A percentile compares a stretch with the other conserved stretches of the same genome.
phyloP scores from a whole-genome alignment of 2,888 invertebrate genomes.

The Prenolepis imparis region DNA sequence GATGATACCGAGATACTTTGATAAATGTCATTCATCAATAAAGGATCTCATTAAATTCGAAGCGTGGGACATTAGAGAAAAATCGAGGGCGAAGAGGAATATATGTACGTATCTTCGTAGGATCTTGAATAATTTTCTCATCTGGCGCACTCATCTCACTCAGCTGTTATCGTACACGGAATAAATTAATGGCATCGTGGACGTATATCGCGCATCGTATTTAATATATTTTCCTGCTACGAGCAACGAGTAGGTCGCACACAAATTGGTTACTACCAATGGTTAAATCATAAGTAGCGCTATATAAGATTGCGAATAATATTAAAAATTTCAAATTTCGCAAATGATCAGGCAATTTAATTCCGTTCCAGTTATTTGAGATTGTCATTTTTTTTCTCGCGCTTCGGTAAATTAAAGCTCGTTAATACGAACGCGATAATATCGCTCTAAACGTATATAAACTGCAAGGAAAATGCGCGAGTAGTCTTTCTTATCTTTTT shows the following conservation, averaged over 20 bases:
- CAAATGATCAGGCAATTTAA: not conserved
- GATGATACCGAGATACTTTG: slow-evolving; percentile 69
- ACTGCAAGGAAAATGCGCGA: not conserved
- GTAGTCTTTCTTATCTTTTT: not conserved
- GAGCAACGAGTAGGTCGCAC: not conserved
- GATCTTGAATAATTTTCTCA: slow-evolving; percentile 68
- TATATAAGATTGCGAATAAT: not conserved
- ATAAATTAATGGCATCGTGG: slow-evolving; percentile 64
- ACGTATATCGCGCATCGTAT: not conserved
- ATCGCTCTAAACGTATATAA: not conserved
- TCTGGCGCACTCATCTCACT: slow-evolving; percentile 49
- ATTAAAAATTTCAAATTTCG: not conserved
- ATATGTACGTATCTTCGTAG: slow-evolving; percentile 50
- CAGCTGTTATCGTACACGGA: slow-evolving; percentile 54
- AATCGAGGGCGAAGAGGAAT: slow-evolving; percentile 55
- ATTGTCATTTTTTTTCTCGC: not conserved
- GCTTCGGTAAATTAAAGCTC: not conserved
- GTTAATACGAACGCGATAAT: not conserved
- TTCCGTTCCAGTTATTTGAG: not conserved
- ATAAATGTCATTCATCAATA: slow-evolving; percentile 79
- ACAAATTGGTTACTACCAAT: not conserved
- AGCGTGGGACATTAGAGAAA: slow-evolving; percentile 54
- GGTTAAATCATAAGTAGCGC: not conserved
- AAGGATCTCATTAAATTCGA: slow-evolving; percentile 81
- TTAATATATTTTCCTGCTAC: slow-evolving; percentile 14